phyloP scores from a whole-genome alignment of 1,140 invertebrate species.

The Solenopsis fugax region DNA sequence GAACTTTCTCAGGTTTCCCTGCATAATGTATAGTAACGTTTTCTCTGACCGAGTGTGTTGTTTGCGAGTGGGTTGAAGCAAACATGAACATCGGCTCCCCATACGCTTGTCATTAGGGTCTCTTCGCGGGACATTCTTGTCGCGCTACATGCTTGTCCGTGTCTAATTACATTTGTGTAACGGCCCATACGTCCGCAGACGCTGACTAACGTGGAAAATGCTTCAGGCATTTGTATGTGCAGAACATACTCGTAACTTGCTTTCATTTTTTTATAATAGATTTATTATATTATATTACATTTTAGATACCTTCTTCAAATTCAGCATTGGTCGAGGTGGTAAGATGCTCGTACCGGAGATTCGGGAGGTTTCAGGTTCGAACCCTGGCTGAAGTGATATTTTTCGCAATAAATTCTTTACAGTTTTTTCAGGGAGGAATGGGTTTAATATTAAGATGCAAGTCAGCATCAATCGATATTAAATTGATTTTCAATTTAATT shows the following conservation, averaged over 20 bases:
- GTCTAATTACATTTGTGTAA: slow-evolving; percentile 19
- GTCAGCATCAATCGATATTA: too few relatives aligned
- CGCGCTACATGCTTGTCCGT: neutral
- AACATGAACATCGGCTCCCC: neutral
- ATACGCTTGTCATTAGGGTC: neutral
- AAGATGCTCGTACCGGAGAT: too few relatives aligned
- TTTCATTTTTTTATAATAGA: slow-evolving; percentile 17
- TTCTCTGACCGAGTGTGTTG: slow-evolving; percentile 12
- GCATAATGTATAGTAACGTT: slow-evolving; percentile 20
- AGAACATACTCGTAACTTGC: neutral
- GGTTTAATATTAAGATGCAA: too few relatives aligned
- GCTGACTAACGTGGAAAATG: neutral
- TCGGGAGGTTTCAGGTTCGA: too few relatives aligned
- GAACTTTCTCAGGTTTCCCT: neutral
- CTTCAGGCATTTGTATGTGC: neutral
- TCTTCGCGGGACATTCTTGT: neutral
- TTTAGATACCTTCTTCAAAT: too few relatives aligned
- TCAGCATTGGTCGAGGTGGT: too few relatives aligned
- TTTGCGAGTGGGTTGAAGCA: neutral
- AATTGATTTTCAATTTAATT: too few relatives aligned
- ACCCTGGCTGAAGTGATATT: too few relatives aligned
- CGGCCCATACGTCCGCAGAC: neutral
- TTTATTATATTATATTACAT: too few relatives aligned
- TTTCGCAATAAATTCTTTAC: too few relatives aligned
- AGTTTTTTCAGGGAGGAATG: too few relatives aligned